Evolutionary conservation across 2,888 invertebrate species (phyloP).

Genomic region (Calliphora vomitoria): DNA sequence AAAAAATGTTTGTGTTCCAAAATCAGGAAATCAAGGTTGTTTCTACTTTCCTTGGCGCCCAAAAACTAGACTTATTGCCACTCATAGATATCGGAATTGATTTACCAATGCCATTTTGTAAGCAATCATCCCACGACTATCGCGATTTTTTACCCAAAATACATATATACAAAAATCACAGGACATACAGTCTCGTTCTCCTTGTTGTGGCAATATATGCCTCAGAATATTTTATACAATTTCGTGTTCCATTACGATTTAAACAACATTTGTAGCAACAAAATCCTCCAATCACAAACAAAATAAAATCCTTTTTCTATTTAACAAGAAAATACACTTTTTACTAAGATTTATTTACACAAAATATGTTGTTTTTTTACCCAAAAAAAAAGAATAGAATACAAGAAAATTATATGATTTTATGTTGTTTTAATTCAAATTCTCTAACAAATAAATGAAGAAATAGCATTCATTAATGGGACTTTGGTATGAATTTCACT

Average conservation of each 20-base stretch:
- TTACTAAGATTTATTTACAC: conserved; percentile 50
- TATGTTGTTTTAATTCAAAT: conserved; percentile 63
- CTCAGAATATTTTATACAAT: neutral
- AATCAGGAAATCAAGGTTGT: too few species aligned
- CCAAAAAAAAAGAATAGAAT: conserved; percentile 40
- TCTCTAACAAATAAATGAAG: conserved; percentile 62
- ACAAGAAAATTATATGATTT: conserved; percentile 43
- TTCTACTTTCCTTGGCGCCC: too few species aligned
- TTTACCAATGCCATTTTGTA: too few species aligned
- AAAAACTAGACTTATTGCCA: too few species aligned
- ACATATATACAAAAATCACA: too few species aligned
- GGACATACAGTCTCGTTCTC: too few species aligned
- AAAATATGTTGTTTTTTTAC: conserved; percentile 45
- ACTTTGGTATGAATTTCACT: conserved; percentile 64
- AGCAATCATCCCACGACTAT: too few species aligned
- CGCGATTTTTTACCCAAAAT: too few species aligned
- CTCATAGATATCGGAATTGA: too few species aligned
- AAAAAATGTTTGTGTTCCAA: too few species aligned
- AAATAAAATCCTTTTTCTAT: neutral
- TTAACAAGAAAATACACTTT: conserved; percentile 38
- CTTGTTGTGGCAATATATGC: too few species aligned
- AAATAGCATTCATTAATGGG: conserved; percentile 74
- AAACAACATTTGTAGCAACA: neutral
- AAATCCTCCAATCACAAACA: neutral
- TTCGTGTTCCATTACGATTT: neutral